Evolutionary conservation across 2,888 invertebrate species (phyloP), one percentile per base, ranked within the genome.

Genomic region (Chrysotoxum bicinctum): DNA sequence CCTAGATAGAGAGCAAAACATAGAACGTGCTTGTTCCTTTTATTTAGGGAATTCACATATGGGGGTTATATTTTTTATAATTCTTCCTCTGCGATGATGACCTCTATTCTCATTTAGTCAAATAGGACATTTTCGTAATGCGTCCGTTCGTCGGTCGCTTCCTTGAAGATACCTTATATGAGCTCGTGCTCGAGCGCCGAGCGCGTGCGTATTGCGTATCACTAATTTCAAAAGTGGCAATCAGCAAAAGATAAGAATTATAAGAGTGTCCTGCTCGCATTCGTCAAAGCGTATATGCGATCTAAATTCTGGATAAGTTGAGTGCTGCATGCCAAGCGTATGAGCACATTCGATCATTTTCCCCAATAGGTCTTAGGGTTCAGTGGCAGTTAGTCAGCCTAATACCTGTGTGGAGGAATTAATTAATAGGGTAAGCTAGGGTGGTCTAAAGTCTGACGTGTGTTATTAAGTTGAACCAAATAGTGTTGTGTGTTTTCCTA

Each of bases 181-280:
- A 68, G 19, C 56, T 58, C 77, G 77, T 77, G 78, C 68, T 66
- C 78, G 68, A 54, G 82, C 68, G 77, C n/a, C n/a, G n/a, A n/a
- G n/a, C 68, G 72, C 78, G 68, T 60, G 82, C 68, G 77, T 83
- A 83, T 56, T 70, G 64, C 56, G 64, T 76, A 76, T 68, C 66
- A 73, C 66, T 73, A 62, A 73, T 73, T 83, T 73, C n/a, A 45
- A 62, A 45, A 69, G 60, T 60, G 66, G 50, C 81, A 82, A 77
- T 82, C 66, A 52, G 32, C 48, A 6, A 23, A 16, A n/a, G 43
- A 76, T 82, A 76, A 73, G 73, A 45, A 77, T 62, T 77, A 68
- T 30, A 72, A 70, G n/a, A 72, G 77, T 54, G 30, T 43, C 56
- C 50, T 76, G 32, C 30, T 64, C 21, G 21, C 68, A 70, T 82